Conservation (phyloP, 2,888 invertebrate genomes). For the Coelinius sp. region DNA sequence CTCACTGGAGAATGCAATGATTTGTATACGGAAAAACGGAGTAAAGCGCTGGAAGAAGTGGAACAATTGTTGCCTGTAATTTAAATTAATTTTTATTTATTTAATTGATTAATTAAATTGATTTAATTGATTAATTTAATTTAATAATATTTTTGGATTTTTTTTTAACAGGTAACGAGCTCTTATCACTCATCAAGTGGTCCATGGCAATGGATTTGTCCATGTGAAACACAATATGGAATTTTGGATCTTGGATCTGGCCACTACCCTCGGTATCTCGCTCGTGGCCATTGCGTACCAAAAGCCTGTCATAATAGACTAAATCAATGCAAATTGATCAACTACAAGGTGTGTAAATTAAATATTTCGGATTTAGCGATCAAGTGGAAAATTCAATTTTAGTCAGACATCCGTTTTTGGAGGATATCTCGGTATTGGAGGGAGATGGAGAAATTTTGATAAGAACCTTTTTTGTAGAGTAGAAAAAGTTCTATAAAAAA, state of each 20-base stretch:
- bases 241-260: conserved; percentile 55
- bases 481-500: no score
- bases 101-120: no score
- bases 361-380: no score
- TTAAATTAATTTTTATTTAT: background rate
- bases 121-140: background rate
- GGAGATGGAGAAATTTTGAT: no score
- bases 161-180: conserved; percentile 24
- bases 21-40: conserved; percentile 41
- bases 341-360: conserved; percentile 54
- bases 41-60: conserved; percentile 29
- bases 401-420: background rate
- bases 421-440: no score
- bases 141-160: conserved; percentile 5
- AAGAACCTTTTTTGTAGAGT: no score
- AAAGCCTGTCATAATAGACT: conserved; percentile 52
- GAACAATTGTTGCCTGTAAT: conserved; percentile 16
- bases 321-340: conserved; percentile 52
- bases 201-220: conserved; percentile 50
- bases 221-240: conserved; percentile 54
- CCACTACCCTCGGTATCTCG: conserved; percentile 58
- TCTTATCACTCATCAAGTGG: conserved; percentile 37
- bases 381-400: background rate
- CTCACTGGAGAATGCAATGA: conserved; percentile 29
- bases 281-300: conserved; percentile 51